A percentile compares a stretch with the other conserved stretches of the same genome.
Conservation (phyloP, 2,888 invertebrate species). For the Drosophila meridiana region DNA sequence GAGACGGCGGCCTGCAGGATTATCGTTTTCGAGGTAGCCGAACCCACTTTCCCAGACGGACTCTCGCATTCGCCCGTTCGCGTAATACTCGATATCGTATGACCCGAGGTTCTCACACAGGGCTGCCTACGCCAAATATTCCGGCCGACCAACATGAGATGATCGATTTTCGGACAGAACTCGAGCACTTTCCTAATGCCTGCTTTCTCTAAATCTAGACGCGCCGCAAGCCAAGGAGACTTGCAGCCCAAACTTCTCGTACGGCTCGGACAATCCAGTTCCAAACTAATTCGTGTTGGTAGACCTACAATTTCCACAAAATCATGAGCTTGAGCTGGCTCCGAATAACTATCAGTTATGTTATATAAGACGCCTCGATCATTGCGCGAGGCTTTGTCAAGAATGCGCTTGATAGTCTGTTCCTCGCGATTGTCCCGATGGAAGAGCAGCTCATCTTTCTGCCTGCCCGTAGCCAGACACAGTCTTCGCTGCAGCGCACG, state of each 20-base stretch:
- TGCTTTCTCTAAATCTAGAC: conserved; percentile 29
- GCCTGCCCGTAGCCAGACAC: conserved; percentile 36
- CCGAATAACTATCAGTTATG: neutral
- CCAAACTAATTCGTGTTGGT: conserved; percentile 30
- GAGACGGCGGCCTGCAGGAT: neutral
- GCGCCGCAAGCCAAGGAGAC: conserved; percentile 45
- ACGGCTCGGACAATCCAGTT: conserved; percentile 34
- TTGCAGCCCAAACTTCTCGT: conserved; percentile 44
- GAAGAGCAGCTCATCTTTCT: conserved; percentile 50
- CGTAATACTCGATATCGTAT: conserved; percentile 18
- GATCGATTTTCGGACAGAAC: conserved; percentile 54
- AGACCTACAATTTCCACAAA: conserved; percentile 58
- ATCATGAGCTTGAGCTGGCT: neutral
- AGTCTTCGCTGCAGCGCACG: conserved; percentile 44
- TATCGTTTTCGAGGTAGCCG: neutral
- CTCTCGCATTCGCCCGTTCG: neutral
- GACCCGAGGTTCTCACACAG: conserved; percentile 12
- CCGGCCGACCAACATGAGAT: conserved; percentile 61
- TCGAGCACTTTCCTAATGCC: conserved; percentile 55
- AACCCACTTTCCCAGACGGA: fast-evolving
- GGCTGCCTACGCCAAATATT: conserved; percentile 1
- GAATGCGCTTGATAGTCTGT: conserved; percentile 50
- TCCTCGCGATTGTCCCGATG: conserved; percentile 59
- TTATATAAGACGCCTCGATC: neutral
- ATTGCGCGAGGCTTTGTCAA: conserved; percentile 43